Base-by-base conservation (phyloP, 2,797 vertebrate genomes). In the Gallirallus australis region DNA sequence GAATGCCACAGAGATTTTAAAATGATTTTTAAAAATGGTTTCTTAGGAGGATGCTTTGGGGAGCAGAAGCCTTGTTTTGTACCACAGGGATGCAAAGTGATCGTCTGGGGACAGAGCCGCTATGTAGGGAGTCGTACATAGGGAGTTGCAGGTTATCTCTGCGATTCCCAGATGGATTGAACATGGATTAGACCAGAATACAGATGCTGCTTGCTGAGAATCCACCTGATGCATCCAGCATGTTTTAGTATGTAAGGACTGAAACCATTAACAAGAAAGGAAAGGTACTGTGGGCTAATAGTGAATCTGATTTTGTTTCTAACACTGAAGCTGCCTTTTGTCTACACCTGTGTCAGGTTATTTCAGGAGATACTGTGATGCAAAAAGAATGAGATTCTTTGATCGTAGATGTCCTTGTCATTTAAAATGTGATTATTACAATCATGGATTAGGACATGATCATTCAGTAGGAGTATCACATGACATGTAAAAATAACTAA, bases 401-500 rank as follows among this genome's bases (percentile, higher is more conserved):
- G 79, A 48, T 91, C 61, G 40, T 0, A 11, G 30, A 15, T 92
- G 64, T 77, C 78, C 50, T 79, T 83, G 37, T 79, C 9, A 11
- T 72, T 86, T 84, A 63, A 84, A 89, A 87, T 53, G 66, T 27
- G 68, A 39, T 91, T 89, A 54, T 59, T 57, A 9, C 23, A 73
- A 25, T 66, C 2, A 5, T 13, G 48, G 56, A 66, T 94, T 87
- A 60, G 61, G 63, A 77, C 70, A 37, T 0, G 0, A 52, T 84
- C 35, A 12, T 72, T 53, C 40, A 20, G 16, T 35, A 50, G 37
- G 42, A 82, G 7, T 24, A 53, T 39, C 5, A 0, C 19, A 13
- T 16, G n/a, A 15, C 59, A 86, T 82, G 40, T 54, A 15, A 52
- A 84, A 94, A 61, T 20, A 82, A 94, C 59, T 20, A 81, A 90